These are phyloP conservation scores for Takifugu rubripes DNA, from an alignment of 2,797 vertebrate species.

Conservation along the genomic window DNA sequence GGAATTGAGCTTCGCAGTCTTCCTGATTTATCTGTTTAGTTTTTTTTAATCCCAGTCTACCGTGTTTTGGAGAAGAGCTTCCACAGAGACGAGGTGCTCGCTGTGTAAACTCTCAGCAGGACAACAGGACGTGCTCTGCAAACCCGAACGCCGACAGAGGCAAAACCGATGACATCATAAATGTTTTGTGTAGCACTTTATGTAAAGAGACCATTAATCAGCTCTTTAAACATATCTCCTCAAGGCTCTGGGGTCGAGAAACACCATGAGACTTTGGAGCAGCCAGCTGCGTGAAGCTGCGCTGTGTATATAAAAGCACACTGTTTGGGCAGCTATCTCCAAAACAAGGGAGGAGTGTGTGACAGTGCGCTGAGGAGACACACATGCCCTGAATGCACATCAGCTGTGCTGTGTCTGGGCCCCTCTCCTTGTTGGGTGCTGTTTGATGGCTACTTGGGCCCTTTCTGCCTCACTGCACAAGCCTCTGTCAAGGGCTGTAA, in stretches of 20 bases:
- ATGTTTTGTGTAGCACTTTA: slow-evolving; percentile 36
- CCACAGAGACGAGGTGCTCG: slow-evolving; percentile 1
- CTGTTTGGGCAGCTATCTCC: slow-evolving; percentile 62
- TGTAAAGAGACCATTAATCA: slow-evolving; percentile 61
- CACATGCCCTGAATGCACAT: slow-evolving; percentile 53
- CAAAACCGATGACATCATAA: slow-evolving; percentile 68
- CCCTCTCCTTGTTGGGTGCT: slow-evolving; percentile 83
- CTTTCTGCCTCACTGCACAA: slow-evolving; percentile 60
- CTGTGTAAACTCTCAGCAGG: slow-evolving; percentile 17
- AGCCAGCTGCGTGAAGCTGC: slow-evolving; percentile 50
- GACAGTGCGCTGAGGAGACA: slow-evolving; percentile 59
- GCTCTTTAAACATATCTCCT: slow-evolving; percentile 44
- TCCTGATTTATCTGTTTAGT: neutral
- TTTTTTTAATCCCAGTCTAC: neutral
- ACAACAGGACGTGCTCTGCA: slow-evolving; percentile 36
- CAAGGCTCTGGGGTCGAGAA: slow-evolving; percentile 48
- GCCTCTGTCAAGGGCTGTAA: slow-evolving; percentile 61
- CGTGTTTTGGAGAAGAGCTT: neutral
- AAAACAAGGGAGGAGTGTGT: slow-evolving; percentile 67
- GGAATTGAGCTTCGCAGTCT: neutral
- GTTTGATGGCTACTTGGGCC: slow-evolving; percentile 52
- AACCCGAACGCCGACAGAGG: slow-evolving; percentile 29
- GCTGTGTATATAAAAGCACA: slow-evolving; percentile 59
- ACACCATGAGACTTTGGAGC: slow-evolving; percentile 47
- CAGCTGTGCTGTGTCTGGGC: slow-evolving; percentile 48